Conservation (phyloP, 1,140 invertebrate genomes). For the Conopomorpha cramerella region DNA sequence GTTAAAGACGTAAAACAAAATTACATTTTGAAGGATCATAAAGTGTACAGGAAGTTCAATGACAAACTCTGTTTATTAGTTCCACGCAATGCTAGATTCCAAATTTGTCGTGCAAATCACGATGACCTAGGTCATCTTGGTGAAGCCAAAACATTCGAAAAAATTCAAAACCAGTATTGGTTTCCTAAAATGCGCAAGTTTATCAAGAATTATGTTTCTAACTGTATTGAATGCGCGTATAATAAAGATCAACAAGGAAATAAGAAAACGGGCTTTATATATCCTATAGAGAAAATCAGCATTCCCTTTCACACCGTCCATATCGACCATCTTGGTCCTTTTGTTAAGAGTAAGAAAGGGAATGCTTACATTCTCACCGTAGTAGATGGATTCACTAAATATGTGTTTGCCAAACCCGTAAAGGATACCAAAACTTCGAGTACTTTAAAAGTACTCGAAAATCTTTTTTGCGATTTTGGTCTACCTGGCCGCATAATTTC, state of each 20-base stretch:
- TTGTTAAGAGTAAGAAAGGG: conserved; percentile 10
- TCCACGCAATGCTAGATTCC: neutral
- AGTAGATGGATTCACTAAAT: conserved; percentile 7
- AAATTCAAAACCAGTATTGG: too few relatives aligned
- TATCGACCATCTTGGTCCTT: conserved; percentile 14
- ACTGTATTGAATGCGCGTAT: conserved; percentile 10
- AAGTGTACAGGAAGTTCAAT: neutral
- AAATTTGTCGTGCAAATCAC: too few relatives aligned
- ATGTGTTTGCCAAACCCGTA: conserved; percentile 5
- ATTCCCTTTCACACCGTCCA: conserved; percentile 16
- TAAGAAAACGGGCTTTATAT: conserved; percentile 6
- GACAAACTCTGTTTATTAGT: neutral
- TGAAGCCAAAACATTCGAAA: too few relatives aligned
- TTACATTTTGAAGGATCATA: neutral
- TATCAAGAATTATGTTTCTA: conserved; percentile 10
- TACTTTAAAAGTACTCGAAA: too few relatives aligned
- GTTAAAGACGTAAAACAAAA: too few relatives aligned
- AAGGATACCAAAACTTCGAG: conserved; percentile 3
- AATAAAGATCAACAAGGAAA: conserved; percentile 7
- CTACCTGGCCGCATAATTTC: too few relatives aligned
- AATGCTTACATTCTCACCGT: conserved; percentile 9
- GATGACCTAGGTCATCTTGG: too few relatives aligned
- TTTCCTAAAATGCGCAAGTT: too few relatives aligned
- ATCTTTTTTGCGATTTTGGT: too few relatives aligned
- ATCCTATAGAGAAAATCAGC: conserved; percentile 10